Evolutionary conservation across 2,113 vertebrate genomes (phyloP).

Genomic region (Mormyrus lacerda): DNA sequence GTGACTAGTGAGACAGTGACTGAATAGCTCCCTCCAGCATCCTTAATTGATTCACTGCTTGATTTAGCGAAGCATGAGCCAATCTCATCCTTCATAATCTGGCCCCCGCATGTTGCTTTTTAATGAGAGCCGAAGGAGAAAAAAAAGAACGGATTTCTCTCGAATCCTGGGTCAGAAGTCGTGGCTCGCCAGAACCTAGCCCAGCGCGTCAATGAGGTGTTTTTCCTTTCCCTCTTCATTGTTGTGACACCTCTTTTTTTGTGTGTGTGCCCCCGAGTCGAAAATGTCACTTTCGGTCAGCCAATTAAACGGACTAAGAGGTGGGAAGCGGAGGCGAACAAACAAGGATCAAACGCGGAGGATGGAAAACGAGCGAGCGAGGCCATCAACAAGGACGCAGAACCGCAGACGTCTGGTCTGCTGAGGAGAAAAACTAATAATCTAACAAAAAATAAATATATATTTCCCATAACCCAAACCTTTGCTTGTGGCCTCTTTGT

Average conservation of each 20-base stretch:
- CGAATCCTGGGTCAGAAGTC: constrained; percentile 1
- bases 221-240: neutral
- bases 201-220: neutral
- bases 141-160: neutral
- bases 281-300: constrained; percentile 1
- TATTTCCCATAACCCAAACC: neutral
- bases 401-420: neutral
- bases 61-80: constrained; percentile 23
- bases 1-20: constrained; percentile 26
- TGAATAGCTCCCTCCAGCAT: constrained; percentile 18
- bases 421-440: neutral
- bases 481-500: neutral
- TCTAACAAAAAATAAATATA: neutral
- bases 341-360: neutral
- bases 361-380: neutral
- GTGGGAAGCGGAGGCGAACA: neutral
- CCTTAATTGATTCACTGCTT: constrained; percentile 30
- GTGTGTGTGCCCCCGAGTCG: neutral
- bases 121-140: constrained; percentile 2
- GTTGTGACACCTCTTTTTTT: neutral
- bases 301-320: constrained; percentile 3
- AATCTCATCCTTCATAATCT: constrained; percentile 29
- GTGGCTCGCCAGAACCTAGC: neutral
- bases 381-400: neutral
- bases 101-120: constrained; percentile 7